A percentile compares a stretch with the other conserved stretches of the same genome.
phyloP scores from a whole-genome alignment of 2,113 vertebrate species.

The Chaetops frenatus region DNA sequence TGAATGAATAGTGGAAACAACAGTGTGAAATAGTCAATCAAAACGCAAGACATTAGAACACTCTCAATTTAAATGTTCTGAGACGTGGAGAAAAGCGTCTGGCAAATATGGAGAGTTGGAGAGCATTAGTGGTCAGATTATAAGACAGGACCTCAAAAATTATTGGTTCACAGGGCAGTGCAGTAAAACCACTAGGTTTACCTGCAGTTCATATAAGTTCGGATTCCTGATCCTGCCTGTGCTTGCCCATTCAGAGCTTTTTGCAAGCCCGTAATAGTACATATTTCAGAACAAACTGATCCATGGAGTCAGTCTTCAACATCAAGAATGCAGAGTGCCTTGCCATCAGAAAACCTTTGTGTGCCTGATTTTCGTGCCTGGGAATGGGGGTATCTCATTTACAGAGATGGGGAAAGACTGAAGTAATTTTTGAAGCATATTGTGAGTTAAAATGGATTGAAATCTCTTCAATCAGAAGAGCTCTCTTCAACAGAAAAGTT shows the following conservation, averaged over 20 bases:
- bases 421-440: neutral
- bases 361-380: neutral
- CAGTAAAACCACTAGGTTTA: neutral
- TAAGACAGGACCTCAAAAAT: neutral
- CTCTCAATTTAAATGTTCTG: neutral
- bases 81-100: neutral
- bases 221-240: neutral
- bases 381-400: neutral
- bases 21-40: neutral
- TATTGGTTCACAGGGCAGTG: neutral
- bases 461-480: neutral
- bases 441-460: neutral
- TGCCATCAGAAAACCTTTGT: neutral
- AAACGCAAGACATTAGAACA: neutral
- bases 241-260: neutral
- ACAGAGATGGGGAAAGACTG: rapidly evolving
- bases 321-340: neutral
- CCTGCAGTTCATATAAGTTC: neutral
- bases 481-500: neutral
- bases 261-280: neutral
- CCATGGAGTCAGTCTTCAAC: neutral
- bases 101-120: neutral
- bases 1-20: conserved; percentile 3
- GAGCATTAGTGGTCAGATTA: neutral
- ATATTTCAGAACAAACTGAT: neutral